A percentile compares a stretch with the other conserved stretches of the same genome.
phyloP scores from a whole-genome alignment of 2,888 invertebrate genomes.

The Plusia festucae region DNA sequence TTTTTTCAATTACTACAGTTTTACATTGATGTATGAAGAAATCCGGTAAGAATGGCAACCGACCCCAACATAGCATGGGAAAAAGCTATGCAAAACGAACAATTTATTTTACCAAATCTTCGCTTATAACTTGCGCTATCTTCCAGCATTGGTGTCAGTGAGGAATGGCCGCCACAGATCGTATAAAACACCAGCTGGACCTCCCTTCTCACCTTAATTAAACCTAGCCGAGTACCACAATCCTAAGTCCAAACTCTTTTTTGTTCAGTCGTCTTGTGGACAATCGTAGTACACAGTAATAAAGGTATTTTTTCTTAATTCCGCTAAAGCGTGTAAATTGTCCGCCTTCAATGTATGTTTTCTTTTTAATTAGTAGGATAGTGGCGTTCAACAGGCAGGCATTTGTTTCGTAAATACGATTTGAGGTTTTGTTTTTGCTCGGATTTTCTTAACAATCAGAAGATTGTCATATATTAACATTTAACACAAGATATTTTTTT shows the following conservation, averaged over 20 bases:
- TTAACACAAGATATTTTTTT: too few relatives aligned
- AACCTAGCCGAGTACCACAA: slow-evolving; percentile 56
- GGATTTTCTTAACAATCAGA: too few relatives aligned
- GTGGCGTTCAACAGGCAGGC: background rate
- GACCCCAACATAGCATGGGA: too few relatives aligned
- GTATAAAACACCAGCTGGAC: slow-evolving; percentile 60
- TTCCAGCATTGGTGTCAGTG: slow-evolving; percentile 57
- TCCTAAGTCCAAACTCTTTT: slow-evolving; percentile 44
- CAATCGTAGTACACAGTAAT: slow-evolving; percentile 16
- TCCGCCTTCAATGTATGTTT: slow-evolving; percentile 30
- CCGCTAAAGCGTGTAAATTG: slow-evolving; percentile 33
- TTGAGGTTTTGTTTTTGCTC: background rate
- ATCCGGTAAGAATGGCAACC: too few relatives aligned
- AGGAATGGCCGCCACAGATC: slow-evolving; percentile 67
- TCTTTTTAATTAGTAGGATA: slow-evolving; percentile 36
- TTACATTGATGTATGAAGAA: too few relatives aligned
- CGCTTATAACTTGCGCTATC: slow-evolving; percentile 41
- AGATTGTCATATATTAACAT: too few relatives aligned
- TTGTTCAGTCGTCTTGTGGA: slow-evolving; percentile 39
- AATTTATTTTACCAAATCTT: background rate
- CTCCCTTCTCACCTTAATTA: slow-evolving; percentile 71
- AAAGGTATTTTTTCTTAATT: slow-evolving; percentile 52
- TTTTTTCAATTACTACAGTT: too few relatives aligned
- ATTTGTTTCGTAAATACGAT: background rate
- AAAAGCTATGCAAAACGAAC: too few relatives aligned